Evolutionary conservation across 2,113 vertebrate species (phyloP), one percentile per base, ranked within the genome.

Genomic region (Petrocephalus microphthalmus): DNA sequence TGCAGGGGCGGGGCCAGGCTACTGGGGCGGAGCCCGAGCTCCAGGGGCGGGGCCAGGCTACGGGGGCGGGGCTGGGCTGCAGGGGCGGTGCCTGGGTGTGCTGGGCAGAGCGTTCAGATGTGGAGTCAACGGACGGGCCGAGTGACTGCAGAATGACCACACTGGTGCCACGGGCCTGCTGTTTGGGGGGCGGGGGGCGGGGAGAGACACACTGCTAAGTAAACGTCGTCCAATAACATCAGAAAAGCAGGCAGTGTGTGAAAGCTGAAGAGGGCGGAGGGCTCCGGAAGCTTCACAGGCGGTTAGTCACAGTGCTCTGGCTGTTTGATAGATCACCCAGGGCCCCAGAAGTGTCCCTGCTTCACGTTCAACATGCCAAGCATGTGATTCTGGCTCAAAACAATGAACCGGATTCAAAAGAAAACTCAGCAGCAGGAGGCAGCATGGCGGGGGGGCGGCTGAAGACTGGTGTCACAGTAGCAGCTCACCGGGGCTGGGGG

Each of bases 301-400:
- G n/a, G n/a, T n/a, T n/a, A n/a, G n/a, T n/a, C n/a, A n/a, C 92
- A 53, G 56, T 90, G 91, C 92, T 93, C 90, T 86, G 88, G 91
- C 84, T 87, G 88, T 92, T 92, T 93, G 93, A 93, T 91, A 90
- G 90, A 91, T 93, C 85, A 92, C 67, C 90, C 85, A 90, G 85
- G 89, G 84, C 87, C 7, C 88, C 87, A 89, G 90, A 92, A 91
- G 90, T 87, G 86, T 89, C 57, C 54, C 54, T 52, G 84, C 88
- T 87, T 85, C 89, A 88, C 84, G 87, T 92, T 90, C 13, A 90
- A 88, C 57, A 86, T 87, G 56, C 64, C 93, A 88, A 53, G 37
- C 3, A 11, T 42, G 85, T 42, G 22, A 45, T 22, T n/a, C 20
- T 78, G 89, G 89, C 88, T 81, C 89, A 91, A 93, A 74, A 67